Evolutionary conservation across 2,888 invertebrate genomes (phyloP), one percentile per base, ranked within the genome.

Genomic region (Griposia aprilina): DNA sequence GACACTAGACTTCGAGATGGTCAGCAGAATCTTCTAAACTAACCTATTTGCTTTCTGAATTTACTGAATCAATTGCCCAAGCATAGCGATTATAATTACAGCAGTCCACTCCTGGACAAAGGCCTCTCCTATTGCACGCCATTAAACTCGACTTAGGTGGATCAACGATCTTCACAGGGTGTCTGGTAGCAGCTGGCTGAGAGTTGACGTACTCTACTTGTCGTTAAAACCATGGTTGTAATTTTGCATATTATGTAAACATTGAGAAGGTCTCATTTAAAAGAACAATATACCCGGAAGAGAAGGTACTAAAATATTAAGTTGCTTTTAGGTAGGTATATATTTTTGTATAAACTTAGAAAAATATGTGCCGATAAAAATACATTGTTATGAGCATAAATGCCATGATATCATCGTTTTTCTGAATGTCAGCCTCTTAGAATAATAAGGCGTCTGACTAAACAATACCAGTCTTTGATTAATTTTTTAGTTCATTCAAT

Each of bases 251-350:
- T 11, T 13, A 52, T 11, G 23, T 50, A 41, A 79, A 78, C 30
- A 71, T 80, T 69, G 17, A 17, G 52, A 84, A 71, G 65, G 76
- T 60, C 73, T 76, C 11, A 48, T 63, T 59, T 50, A 20, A n/a
- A 71, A 71, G 13, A 85, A 76, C 36, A 72, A 69, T 62, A 50
- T 68, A 78, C 48, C 57, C 83, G 74, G 84, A 86, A 74, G 26
- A 36, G 17, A 30, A 55, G n/a, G 3, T 45, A 59, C 1, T 59
- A 45, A 72, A 75, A 75, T 36, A 67, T 62, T 10, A 62, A 41
- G 36, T 70, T 52, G n/a, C 60, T 71, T 57, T 50, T 69, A 2
- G 17, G 15, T 17, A 67, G 48, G 15, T 68, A 36, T 50, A 23
- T 55, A 62, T 72, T 59, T 63, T 69, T 63, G 36, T 66, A 65